Evolutionary conservation across 2,888 invertebrate genomes (phyloP).

Genomic region (Apoderus coryli): DNA sequence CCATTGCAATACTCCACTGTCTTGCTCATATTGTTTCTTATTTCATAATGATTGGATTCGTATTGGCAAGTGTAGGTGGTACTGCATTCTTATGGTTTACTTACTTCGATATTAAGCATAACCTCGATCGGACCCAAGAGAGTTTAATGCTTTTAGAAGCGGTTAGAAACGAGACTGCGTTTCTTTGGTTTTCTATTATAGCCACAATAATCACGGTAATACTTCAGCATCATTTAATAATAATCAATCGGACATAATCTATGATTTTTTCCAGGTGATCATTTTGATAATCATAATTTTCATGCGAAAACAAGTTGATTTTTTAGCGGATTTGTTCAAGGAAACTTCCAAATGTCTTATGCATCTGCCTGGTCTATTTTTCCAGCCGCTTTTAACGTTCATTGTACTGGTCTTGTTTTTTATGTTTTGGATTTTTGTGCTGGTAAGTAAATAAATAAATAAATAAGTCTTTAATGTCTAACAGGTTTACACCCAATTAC

Average conservation of each 20-base stretch:
- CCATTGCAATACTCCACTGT: slow-evolving; percentile 72
- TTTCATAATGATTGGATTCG: slow-evolving; percentile 72
- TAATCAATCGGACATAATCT: slow-evolving; percentile 1
- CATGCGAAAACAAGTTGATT: slow-evolving; percentile 66
- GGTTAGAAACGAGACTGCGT: slow-evolving; percentile 72
- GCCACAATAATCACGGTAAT: slow-evolving; percentile 74
- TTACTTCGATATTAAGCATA: slow-evolving; percentile 59
- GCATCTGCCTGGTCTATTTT: slow-evolving; percentile 68
- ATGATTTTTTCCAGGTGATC: slow-evolving; percentile 42
- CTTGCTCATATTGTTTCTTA: slow-evolving; percentile 74
- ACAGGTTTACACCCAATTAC: no score
- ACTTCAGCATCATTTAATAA: slow-evolving; percentile 3
- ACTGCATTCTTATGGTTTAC: slow-evolving; percentile 81
- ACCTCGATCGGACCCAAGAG: slow-evolving; percentile 37
- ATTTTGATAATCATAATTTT: slow-evolving; percentile 58
- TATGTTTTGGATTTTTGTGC: slow-evolving; percentile 72
- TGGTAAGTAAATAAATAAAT: slow-evolving; percentile 50
- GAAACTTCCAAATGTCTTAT: slow-evolving; percentile 82
- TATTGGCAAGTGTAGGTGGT: slow-evolving; percentile 59
- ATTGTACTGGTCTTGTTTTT: slow-evolving; percentile 63
- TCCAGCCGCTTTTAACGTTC: slow-evolving; percentile 77
- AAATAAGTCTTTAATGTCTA: no score
- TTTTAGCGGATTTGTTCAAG: slow-evolving; percentile 71
- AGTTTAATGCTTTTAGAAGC: slow-evolving; percentile 52
- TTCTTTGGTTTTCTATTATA: slow-evolving; percentile 69